Base-by-base conservation (phyloP, 2,888 invertebrate species). In the Achlya flavicornis region DNA sequence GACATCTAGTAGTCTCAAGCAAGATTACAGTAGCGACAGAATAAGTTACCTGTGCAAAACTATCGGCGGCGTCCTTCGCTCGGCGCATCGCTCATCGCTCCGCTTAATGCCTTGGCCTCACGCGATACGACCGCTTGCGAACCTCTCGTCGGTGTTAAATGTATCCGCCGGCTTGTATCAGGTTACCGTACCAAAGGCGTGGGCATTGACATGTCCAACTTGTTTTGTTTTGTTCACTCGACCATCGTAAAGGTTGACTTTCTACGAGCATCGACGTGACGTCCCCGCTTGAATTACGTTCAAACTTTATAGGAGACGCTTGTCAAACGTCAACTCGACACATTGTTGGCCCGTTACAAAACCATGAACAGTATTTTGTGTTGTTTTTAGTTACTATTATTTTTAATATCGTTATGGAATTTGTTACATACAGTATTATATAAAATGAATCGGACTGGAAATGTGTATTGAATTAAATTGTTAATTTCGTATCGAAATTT, bases 171-270 rank as follows among this genome's bases (percentile, higher is more conserved):
- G 86, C 83, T 86, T 85, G 88, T 92, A 92, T 93, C 93, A 81
- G 84, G 92, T 93, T 93, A 92, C 93, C 84, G 86, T 90, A 87
- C 86, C 84, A 85, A 89, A 93, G 91, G 93, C 93, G 93, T 93
- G 92, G 93, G 93, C 93, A 93, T 92, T 90, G 93, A 91, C 92
- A 89, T 91, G 91, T 91, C 87, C 85, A 83, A 88, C 89, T 91
- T 91, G 92, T 93, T 93, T 92, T 91, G 89, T 91, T 92, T 86
- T 89, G 89, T 89, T 91, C 90, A 89, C 78, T 88, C 87, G 83
- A 87, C 83, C 90, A 81, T 89, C 84, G 83, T 85, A 87, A 91
- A 91, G 90, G 89, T 91, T 91, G 90, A 89, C 89, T 91, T 88
- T 90, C 88, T 89, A 90, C 86, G 88, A 87, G 87, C 90, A 90